Evolutionary conservation across 1,140 invertebrate genomes (phyloP).

Genomic region (Drosophila repletoides): DNA sequence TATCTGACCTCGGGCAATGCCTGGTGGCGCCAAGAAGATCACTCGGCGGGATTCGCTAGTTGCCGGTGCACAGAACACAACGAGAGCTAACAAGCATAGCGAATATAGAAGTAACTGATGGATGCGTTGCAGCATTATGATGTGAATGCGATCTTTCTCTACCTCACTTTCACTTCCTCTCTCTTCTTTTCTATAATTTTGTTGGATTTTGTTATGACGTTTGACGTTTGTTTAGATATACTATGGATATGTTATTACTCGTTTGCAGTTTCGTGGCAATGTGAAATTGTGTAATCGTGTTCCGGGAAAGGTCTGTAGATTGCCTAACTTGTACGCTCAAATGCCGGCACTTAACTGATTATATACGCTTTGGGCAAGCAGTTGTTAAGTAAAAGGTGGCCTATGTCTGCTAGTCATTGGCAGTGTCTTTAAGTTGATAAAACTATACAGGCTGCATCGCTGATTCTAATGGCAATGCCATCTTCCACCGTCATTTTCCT

Average conservation of each 20-base stretch:
- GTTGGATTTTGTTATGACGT: too few relatives aligned
- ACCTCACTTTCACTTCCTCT: not conserved
- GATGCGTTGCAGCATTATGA: slow-evolving; percentile 42
- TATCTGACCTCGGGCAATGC: slow-evolving; percentile 63
- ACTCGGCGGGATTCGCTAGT: slow-evolving; percentile 65
- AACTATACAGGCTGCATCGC: slow-evolving; percentile 29
- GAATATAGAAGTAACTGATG: slow-evolving; percentile 54
- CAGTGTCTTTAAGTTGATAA: slow-evolving; percentile 48
- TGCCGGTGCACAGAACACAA: slow-evolving; percentile 55
- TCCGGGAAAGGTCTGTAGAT: not conserved
- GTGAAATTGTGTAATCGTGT: slow-evolving; percentile 45
- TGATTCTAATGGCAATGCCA: not conserved
- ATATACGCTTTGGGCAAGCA: slow-evolving; percentile 62
- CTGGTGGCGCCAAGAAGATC: slow-evolving; percentile 66
- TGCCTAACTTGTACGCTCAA: slow-evolving; percentile 50
- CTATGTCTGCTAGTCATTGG: slow-evolving; percentile 33
- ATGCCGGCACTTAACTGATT: slow-evolving; percentile 80
- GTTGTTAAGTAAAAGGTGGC: slow-evolving; percentile 59
- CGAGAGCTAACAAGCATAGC: slow-evolving; percentile 44
- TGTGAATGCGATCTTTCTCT: too few relatives aligned
- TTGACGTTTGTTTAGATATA: too few relatives aligned
- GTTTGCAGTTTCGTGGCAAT: slow-evolving; percentile 19
- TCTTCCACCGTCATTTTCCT: not conserved
- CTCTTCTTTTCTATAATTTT: not conserved
- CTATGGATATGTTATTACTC: not conserved